Percentiles rank a stretch among this genome's conserved stretches.
These are phyloP conservation scores for Hemicordylus capensis DNA, from an alignment of 2,113 vertebrate species.

Conservation along the genomic window DNA sequence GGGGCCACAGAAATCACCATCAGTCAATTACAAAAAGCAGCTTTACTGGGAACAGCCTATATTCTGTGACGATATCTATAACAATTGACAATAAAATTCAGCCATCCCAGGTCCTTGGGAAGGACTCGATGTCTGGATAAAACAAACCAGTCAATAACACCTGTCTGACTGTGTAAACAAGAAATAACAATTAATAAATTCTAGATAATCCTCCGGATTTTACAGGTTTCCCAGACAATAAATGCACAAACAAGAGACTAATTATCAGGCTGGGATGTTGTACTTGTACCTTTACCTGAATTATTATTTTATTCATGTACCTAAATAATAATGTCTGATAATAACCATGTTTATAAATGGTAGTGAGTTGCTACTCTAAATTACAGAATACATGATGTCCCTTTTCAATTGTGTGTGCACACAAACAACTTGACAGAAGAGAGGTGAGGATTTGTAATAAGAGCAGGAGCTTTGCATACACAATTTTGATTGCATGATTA, in stretches of 20 bases:
- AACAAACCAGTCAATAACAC: no score
- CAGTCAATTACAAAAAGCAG: no score
- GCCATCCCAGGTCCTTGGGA: no score
- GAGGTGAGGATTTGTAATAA: background rate
- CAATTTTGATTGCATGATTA: background rate
- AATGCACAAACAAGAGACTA: background rate
- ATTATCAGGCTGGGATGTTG: background rate
- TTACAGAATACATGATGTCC: background rate
- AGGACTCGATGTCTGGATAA: no score
- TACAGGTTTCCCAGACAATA: background rate
- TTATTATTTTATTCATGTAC: background rate
- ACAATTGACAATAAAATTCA: no score
- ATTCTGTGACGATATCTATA: no score
- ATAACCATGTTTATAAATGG: background rate
- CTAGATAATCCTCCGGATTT: background rate
- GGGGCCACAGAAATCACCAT: no score
- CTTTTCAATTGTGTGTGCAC: background rate
- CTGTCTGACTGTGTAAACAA: no score
- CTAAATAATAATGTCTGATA: background rate
- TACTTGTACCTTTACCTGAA: background rate
- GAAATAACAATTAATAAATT: no score
- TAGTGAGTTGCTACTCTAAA: background rate
- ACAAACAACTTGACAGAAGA: background rate
- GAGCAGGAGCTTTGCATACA: background rate
- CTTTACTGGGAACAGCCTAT: no score